Percentiles rank a stretch among this genome's conserved stretches.
These are phyloP conservation scores for Diadegma fenestrale DNA, from an alignment of 2,888 invertebrate genomes.

Conservation along the genomic window DNA sequence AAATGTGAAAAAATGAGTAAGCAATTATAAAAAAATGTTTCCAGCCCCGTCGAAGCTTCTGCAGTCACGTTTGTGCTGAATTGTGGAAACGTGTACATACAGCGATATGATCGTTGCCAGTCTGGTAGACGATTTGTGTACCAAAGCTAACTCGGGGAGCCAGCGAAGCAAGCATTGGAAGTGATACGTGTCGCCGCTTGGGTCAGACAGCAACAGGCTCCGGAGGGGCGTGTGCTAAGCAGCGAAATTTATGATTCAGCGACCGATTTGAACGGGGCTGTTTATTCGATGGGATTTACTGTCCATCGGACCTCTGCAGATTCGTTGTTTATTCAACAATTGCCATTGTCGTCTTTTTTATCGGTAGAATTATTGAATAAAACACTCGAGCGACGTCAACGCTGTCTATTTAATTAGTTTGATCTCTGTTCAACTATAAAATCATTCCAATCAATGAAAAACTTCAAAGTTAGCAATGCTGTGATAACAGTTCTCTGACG, in stretches of 20 bases:
- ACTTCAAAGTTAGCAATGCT: background rate
- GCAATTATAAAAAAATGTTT: background rate
- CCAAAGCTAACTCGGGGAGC: constrained; percentile 29
- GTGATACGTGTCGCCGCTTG: constrained; percentile 66
- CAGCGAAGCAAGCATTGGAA: constrained; percentile 49
- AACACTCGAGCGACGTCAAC: background rate
- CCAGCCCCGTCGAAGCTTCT: background rate
- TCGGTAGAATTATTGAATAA: background rate
- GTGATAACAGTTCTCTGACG: background rate
- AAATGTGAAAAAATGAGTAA: background rate
- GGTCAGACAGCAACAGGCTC: constrained; percentile 67
- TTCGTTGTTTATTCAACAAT: constrained; percentile 12
- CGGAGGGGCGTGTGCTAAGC: constrained; percentile 47
- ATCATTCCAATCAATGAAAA: background rate
- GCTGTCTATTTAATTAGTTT: background rate
- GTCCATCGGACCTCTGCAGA: background rate
- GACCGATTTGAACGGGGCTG: background rate
- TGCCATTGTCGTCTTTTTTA: background rate
- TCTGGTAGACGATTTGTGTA: constrained; percentile 39
- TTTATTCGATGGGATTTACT: background rate
- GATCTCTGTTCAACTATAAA: background rate
- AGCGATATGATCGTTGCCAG: background rate
- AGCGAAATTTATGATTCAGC: constrained; percentile 60
- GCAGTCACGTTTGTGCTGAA: background rate
- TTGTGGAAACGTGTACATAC: background rate